Percentiles rank a stretch among this genome's conserved stretches.
These are phyloP conservation scores for Beaufortia kweichowensis DNA, from an alignment of 2,113 vertebrate species.

Conservation along the genomic window DNA sequence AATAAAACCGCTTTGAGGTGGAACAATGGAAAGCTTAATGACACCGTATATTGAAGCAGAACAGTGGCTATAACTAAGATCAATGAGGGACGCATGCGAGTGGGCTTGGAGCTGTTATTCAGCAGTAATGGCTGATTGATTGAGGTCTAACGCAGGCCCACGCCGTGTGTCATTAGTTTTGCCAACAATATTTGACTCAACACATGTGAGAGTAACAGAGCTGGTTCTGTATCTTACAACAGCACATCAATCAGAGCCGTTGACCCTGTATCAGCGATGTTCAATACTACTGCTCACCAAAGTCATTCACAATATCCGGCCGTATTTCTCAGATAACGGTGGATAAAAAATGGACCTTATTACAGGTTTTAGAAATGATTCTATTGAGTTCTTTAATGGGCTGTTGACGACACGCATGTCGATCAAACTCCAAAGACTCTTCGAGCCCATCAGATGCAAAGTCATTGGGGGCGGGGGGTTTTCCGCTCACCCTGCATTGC, in stretches of 20 bases:
- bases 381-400: neutral
- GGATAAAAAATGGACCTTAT: neutral
- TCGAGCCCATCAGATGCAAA: conserved; percentile 33
- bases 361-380: conserved; percentile 10
- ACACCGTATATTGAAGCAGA: conserved; percentile 54
- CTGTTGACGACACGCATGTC: neutral
- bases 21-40: conserved; percentile 54
- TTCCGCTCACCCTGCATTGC: conserved; percentile 47
- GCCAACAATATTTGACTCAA: conserved; percentile 31
- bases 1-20: conserved; percentile 20
- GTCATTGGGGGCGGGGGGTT: neutral
- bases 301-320: neutral
- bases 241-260: conserved; percentile 36
- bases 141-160: conserved; percentile 27
- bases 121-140: conserved; percentile 56
- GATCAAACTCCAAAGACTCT: conserved; percentile 9
- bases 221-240: conserved; percentile 31
- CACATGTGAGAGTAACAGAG: conserved; percentile 42
- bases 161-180: conserved; percentile 40
- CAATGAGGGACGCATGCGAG: conserved; percentile 43
- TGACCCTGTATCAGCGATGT: conserved; percentile 20
- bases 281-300: neutral
- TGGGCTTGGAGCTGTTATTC: conserved; percentile 37
- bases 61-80: conserved; percentile 55
- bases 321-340: neutral